Percentiles rank a stretch among this genome's conserved stretches.
phyloP scores from a whole-genome alignment of 1,140 invertebrate genomes.

The Aphelinus atriplicis region DNA sequence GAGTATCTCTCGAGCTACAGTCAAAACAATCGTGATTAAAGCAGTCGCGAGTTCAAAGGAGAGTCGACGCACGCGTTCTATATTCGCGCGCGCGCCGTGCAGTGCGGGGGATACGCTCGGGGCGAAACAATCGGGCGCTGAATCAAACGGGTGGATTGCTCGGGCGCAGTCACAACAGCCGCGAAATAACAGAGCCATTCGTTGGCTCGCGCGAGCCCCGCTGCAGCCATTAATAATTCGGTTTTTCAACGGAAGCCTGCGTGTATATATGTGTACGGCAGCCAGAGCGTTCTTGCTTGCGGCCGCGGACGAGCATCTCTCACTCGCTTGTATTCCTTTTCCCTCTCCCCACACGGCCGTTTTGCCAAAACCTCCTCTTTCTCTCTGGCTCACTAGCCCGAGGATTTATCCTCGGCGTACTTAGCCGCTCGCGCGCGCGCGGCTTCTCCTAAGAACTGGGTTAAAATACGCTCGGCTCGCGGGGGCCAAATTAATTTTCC shows the following conservation, averaged over 20 bases:
- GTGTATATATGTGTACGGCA: neutral
- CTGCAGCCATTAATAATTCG: conserved; percentile 11
- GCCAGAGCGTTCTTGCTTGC: conserved; percentile 23
- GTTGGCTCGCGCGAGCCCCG: neutral
- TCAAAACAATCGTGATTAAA: no score
- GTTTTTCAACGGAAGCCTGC: neutral
- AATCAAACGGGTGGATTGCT: conserved; percentile 27
- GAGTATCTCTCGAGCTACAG: no score
- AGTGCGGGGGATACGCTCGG: no score
- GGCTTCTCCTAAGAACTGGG: conserved; percentile 53
- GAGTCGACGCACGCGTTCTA: no score
- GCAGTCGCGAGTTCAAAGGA: no score
- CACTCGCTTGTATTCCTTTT: no score
- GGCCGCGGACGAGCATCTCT: neutral
- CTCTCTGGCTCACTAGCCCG: neutral
- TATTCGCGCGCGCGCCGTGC: no score
- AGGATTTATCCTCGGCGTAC: conserved; percentile 40
- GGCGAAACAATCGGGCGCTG: conserved; percentile 16
- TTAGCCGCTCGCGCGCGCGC: no score
- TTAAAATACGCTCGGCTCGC: conserved; percentile 57
- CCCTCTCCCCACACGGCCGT: neutral
- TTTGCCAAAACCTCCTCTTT: conserved; percentile 1
- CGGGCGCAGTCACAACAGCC: neutral
- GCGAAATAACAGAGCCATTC: conserved; percentile 22
- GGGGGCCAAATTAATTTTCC: conserved; percentile 56